A percentile compares a stretch with the other conserved stretches of the same genome.
These are phyloP conservation scores for Anarrhichthys ocellatus DNA, from an alignment of 2,113 vertebrate genomes.

Conservation along the genomic window DNA sequence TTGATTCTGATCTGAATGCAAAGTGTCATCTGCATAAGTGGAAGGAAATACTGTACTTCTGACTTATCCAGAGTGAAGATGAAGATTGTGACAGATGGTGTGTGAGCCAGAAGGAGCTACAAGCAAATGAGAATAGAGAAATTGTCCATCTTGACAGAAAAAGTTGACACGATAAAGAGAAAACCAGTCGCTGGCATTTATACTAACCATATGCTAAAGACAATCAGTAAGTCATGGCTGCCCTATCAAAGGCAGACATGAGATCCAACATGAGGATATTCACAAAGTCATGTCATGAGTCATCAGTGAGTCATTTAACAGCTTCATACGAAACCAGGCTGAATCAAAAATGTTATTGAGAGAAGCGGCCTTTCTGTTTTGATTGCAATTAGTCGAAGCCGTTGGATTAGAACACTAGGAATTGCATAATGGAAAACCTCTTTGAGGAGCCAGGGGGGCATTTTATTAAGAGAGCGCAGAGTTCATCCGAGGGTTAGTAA, in stretches of 20 bases:
- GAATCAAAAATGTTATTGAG: neutral
- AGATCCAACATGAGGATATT: neutral
- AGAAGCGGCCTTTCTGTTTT: neutral
- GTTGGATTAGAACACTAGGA: constrained; percentile 32
- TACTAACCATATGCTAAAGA: neutral
- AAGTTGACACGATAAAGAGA: neutral
- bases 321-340: neutral
- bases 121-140: neutral
- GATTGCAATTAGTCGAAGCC: neutral
- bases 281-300: constrained; percentile 5
- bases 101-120: neutral
- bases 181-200: neutral
- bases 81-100: neutral
- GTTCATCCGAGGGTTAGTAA: neutral
- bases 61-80: neutral
- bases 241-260: neutral
- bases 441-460: constrained; percentile 17
- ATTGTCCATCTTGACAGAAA: neutral
- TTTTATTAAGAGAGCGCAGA: constrained; percentile 7
- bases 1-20: neutral
- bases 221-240: neutral
- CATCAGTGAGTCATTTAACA: constrained; percentile 19
- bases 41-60: neutral
- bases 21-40: neutral
- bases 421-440: constrained; percentile 19